Evolutionary conservation across 2,888 invertebrate species (phyloP), one percentile per base, ranked within the genome.

Genomic region (Noctua pronuba): DNA sequence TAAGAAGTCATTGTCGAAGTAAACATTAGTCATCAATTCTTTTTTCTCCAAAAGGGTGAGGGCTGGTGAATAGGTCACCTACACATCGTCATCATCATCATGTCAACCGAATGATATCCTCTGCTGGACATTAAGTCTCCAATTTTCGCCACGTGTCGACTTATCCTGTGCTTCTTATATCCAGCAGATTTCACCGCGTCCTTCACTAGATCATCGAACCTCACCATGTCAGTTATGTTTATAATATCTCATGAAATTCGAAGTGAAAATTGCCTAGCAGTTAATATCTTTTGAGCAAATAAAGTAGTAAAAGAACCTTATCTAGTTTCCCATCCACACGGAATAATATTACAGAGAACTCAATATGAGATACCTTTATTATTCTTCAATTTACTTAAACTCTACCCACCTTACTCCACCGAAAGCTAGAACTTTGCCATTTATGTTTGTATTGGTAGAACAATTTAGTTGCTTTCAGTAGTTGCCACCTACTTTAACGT

Each of bases 361-460:
- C 49, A 44, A 44, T 58, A 60, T 13, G n/a, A n/a, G n/a, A n/a
- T 18, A 65, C 21, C 31, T 60, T 80, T 76, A 75, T 66, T 82
- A 58, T 82, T 82, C 35, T 76, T 68, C 28, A 66, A 28, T 70
- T 78, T 62, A 77, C 31, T 68, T 24, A 62, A 68, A 82, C 82
- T 60, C 5, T 18, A 49, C 38, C 38, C 44, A 62, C 60, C 28
- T 66, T 46, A 60, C 52, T 81, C 28, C 44, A 62, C 60, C 67
- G 28, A 55, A 71, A 82, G 49, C 69, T 66, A 60, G 49, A 80
- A 81, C 67, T 81, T 81, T 49, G 24, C 49, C 35, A 52, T 83
- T 67, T 83, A 67, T 72, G 83, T 83, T 78, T 78, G 83, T 72
- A 83, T 58, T 78, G 67, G 49, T 58, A 72, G 81, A 83, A 81